These are phyloP conservation scores for Drosophila flavopinicola DNA, from an alignment of 2,888 invertebrate genomes.

Conservation along the genomic window DNA sequence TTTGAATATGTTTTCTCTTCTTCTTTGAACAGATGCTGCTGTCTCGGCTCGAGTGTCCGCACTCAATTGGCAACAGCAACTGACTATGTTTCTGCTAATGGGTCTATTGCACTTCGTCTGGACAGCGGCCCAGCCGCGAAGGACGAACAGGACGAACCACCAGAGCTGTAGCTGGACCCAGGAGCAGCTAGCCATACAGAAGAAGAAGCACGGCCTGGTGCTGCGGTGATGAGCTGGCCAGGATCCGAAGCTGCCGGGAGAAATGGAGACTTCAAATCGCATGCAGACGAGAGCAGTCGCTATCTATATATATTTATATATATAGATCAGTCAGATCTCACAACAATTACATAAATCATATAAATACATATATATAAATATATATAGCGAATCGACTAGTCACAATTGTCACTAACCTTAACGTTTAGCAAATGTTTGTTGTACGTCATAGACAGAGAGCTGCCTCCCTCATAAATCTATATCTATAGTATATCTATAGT, in stretches of 20 bases:
- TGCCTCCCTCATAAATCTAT: conserved; percentile 19
- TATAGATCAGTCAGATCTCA: conserved; percentile 8
- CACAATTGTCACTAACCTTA: conserved; percentile 39
- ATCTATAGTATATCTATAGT: conserved; percentile 19
- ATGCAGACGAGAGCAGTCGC: neutral
- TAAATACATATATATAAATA: conserved; percentile 17
- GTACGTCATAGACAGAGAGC: conserved; percentile 52
- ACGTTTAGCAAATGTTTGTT: conserved; percentile 53
- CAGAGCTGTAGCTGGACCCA: conserved; percentile 6
- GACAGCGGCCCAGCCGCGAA: conserved; percentile 20
- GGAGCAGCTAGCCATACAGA: neutral
- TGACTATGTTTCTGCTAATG: conserved; percentile 33
- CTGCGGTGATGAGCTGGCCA: conserved; percentile 53
- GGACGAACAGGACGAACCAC: conserved; percentile 12
- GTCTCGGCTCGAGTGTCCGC: conserved; percentile 8
- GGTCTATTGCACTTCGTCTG: conserved; percentile 46
- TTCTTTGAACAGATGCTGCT: conserved; percentile 50
- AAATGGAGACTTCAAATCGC: conserved; percentile 41
- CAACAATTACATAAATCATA: conserved; percentile 26
- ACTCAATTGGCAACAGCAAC: conserved; percentile 40
- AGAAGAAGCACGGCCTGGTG: neutral
- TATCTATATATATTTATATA: conserved; percentile 5
- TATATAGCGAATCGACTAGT: conserved; percentile 53
- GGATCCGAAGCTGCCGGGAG: conserved; percentile 22
- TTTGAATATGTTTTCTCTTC: conserved; percentile 39